Conservation (phyloP, 1,140 invertebrate species). For the Lutraria rhynchaena region DNA sequence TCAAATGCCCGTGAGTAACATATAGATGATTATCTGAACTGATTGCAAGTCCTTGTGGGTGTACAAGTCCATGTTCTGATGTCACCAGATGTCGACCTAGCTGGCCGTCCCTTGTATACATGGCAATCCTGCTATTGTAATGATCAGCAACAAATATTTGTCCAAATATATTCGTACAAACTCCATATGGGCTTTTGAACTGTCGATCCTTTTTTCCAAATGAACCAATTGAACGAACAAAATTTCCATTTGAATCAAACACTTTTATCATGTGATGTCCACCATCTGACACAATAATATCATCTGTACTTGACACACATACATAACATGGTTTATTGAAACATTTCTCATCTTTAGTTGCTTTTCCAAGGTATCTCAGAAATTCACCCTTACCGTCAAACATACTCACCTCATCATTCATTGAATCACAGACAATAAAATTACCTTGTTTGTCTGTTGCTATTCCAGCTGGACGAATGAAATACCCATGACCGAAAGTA, state of each 20-base stretch:
- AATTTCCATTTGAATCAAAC: slow-evolving; percentile 65
- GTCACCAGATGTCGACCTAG: slow-evolving; percentile 70
- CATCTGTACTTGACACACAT: slow-evolving; percentile 57
- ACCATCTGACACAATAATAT: slow-evolving; percentile 72
- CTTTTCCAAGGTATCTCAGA: slow-evolving; percentile 26
- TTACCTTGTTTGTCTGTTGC: slow-evolving; percentile 44
- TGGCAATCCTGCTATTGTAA: slow-evolving; percentile 90
- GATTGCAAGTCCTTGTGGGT: slow-evolving; percentile 67
- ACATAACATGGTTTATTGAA: slow-evolving; percentile 66
- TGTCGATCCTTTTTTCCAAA: slow-evolving; percentile 89
- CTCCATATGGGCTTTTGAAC: slow-evolving; percentile 93
- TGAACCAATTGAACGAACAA: slow-evolving; percentile 86
- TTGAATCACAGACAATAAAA: slow-evolving; percentile 60
- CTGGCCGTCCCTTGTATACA: slow-evolving; percentile 62
- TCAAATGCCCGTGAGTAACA: slow-evolving; percentile 61
- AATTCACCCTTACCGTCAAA: slow-evolving; percentile 39
- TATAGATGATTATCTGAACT: slow-evolving; percentile 55
- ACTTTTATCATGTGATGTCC: slow-evolving; percentile 73
- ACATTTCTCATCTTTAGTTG: neutral
- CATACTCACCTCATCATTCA: slow-evolving; percentile 50
- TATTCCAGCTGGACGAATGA: slow-evolving; percentile 59
- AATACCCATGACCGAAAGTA: slow-evolving; percentile 52
- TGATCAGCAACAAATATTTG: slow-evolving; percentile 93
- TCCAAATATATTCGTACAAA: slow-evolving; percentile 90
- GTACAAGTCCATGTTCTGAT: slow-evolving; percentile 62